Percentiles rank a stretch among this genome's conserved stretches.
Conservation (phyloP, 2,797 vertebrate species). For the Falco peregrinus region DNA sequence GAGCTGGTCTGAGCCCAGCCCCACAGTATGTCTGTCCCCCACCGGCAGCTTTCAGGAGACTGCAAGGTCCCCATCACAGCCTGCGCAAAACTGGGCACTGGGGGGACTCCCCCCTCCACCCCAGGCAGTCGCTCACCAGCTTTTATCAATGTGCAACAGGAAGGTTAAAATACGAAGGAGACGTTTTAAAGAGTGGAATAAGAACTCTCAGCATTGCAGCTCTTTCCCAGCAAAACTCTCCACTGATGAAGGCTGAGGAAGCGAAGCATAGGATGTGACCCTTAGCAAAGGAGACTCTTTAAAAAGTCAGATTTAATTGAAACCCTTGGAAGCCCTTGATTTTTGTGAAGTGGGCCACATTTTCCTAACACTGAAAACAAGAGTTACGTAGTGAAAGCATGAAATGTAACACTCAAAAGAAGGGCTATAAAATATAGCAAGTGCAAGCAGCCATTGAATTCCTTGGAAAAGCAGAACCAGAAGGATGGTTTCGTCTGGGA, state of each 20-base stretch:
- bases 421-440: background rate
- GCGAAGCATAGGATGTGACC: background rate
- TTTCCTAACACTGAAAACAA: background rate
- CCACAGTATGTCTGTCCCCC: fast-evolving
- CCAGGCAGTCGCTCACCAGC: background rate
- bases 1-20: background rate
- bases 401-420: background rate
- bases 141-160: fast-evolving
- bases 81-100: background rate
- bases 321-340: background rate
- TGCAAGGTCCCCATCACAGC: fast-evolving
- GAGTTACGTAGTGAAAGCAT: background rate
- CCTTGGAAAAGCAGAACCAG: background rate
- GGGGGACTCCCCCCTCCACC: background rate
- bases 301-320: background rate
- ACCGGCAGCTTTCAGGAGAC: background rate
- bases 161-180: background rate
- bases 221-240: background rate
- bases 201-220: background rate
- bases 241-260: background rate
- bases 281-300: background rate
- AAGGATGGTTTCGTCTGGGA: background rate
- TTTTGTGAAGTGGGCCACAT: background rate
- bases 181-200: background rate
- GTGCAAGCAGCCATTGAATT: background rate